Base-by-base conservation (phyloP, 2,888 invertebrate species). In the Euproctis similis region DNA sequence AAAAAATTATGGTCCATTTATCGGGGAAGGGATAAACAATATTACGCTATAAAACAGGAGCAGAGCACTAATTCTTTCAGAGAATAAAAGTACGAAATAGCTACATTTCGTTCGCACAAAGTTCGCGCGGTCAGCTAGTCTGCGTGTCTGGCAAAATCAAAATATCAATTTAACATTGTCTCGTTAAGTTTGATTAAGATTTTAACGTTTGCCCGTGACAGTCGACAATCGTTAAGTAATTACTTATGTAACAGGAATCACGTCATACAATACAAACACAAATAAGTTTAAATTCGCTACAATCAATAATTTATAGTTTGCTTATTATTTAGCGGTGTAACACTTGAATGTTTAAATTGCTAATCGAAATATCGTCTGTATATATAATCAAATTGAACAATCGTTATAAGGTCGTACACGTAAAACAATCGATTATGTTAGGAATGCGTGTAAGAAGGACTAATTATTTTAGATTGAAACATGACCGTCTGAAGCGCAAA, bases 391-490 rank as follows among this genome's bases (percentile, higher is more conserved):
- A 19, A 13, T 22, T 30, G 26, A 23, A 6, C 20, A 24, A 39
- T 45, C 41, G 49, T 43, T 42, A 42, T 35, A n/a, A n/a, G n/a
- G n/a, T n/a, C n/a, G n/a, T n/a, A n/a, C n/a, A n/a, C n/a, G n/a
- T n/a, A n/a, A n/a, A n/a, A n/a, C n/a, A n/a, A n/a, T n/a, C n/a
- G n/a, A n/a, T n/a, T 46, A 75, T 71, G 65, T 45, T 48, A 24
- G 65, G 76, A 69, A 77, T 77, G 73, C 58, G 56, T 53, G 58
- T 46, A 62, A 66, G 67, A n/a, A n/a, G n/a, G n/a, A n/a, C n/a
- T n/a, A n/a, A n/a, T n/a, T n/a, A n/a, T n/a, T n/a, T n/a, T n/a
- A n/a, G n/a, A n/a, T n/a, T n/a, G n/a, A n/a, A n/a, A n/a, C n/a
- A n/a, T n/a, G n/a, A n/a, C n/a, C n/a, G n/a, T n/a, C n/a, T n/a